Conservation (phyloP, 2,797 vertebrate genomes). For the Rhabdophis nuchalis region DNA sequence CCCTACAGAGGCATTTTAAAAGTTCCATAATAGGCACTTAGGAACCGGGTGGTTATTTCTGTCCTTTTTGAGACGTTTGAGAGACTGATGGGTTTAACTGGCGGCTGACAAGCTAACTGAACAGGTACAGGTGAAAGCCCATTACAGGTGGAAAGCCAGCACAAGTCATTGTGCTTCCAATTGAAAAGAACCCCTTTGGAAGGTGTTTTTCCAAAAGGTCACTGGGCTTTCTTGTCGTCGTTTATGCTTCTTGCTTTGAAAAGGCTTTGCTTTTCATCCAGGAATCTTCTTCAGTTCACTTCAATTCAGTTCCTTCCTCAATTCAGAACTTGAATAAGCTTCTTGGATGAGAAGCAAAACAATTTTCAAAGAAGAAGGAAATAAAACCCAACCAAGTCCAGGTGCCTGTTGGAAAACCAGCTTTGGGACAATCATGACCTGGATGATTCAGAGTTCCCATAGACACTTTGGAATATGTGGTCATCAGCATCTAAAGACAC, state of each 20-base stretch:
- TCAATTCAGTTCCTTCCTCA: background rate
- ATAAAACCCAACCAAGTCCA: background rate
- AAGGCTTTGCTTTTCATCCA: background rate
- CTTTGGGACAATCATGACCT: background rate
- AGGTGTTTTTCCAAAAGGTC: background rate
- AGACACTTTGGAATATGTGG: background rate
- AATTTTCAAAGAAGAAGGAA: background rate
- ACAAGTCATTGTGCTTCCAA: background rate
- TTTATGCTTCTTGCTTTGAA: background rate
- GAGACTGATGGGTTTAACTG: slow-evolving; percentile 68
- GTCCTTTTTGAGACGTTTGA: slow-evolving; percentile 60
- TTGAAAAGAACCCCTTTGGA: background rate
- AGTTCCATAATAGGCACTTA: slow-evolving; percentile 70
- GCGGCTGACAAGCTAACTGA: slow-evolving; percentile 66
- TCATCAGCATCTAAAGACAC: background rate
- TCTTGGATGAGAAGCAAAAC: background rate
- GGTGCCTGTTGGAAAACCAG: background rate
- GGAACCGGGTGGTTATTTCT: slow-evolving; percentile 67
- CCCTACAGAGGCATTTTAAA: slow-evolving; percentile 64
- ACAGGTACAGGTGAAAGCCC: slow-evolving; percentile 39
- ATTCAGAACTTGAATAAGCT: background rate
- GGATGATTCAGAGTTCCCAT: background rate
- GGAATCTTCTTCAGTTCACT: background rate
- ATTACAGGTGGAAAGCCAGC: slow-evolving; percentile 44
- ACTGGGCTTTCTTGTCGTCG: background rate